Conservation (phyloP, 1,140 invertebrate species). For the Nephotettix cincticeps region DNA sequence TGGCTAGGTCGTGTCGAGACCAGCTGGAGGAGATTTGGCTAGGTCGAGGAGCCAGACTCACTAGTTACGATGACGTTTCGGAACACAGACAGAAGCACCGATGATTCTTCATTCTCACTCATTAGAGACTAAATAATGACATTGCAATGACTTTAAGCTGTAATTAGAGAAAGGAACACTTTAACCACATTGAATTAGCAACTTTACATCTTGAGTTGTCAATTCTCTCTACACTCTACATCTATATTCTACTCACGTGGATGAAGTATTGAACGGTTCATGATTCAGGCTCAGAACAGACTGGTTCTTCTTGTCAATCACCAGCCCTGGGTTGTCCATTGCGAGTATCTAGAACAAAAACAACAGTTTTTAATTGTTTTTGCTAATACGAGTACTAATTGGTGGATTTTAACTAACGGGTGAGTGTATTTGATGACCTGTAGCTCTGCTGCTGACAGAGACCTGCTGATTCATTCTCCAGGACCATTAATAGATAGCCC, state of each 20-base stretch:
- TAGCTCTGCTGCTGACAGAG: too few relatives aligned
- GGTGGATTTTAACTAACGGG: too few relatives aligned
- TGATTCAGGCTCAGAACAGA: neutral
- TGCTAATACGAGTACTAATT: too few relatives aligned
- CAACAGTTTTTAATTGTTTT: too few relatives aligned
- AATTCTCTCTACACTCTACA: neutral
- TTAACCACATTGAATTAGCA: neutral
- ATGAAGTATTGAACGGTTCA: conserved; percentile 19
- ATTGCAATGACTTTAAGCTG: neutral
- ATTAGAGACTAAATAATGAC: neutral
- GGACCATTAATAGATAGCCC: too few relatives aligned
- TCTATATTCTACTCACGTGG: neutral
- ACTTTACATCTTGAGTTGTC: neutral
- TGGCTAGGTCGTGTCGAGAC: too few relatives aligned
- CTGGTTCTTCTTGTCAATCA: neutral
- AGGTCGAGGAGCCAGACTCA: too few relatives aligned
- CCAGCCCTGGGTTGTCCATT: conserved; percentile 11
- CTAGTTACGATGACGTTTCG: neutral
- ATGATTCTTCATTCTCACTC: neutral
- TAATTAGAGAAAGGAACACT: neutral
- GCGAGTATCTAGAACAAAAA: neutral
- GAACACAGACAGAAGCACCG: neutral
- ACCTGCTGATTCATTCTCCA: too few relatives aligned
- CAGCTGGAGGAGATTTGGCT: too few relatives aligned
- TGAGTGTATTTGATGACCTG: too few relatives aligned